Conservation (phyloP, 2,113 vertebrate genomes). For the Capreolus pygargus region DNA sequence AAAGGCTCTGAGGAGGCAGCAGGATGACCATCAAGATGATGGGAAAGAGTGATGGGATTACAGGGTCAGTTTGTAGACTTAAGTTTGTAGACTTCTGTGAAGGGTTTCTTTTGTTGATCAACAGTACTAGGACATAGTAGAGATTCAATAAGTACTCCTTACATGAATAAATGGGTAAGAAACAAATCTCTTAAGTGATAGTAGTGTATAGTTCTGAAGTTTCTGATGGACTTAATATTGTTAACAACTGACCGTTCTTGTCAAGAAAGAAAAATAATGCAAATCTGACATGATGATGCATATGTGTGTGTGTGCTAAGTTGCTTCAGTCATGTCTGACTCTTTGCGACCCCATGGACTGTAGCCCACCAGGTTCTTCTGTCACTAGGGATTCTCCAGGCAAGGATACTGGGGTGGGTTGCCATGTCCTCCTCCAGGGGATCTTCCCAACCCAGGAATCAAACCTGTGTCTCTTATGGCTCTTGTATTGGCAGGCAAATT, state of each 20-base stretch:
- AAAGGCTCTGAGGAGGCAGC: not conserved
- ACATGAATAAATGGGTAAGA: not conserved
- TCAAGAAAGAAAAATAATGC: not conserved
- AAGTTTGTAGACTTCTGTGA: not conserved
- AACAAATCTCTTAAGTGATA: not conserved
- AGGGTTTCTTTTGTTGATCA: not conserved
- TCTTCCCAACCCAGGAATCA: not conserved
- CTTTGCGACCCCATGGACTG: not conserved
- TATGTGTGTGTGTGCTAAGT: accelerated
- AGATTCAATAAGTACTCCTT: not conserved
- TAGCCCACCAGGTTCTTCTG: not conserved
- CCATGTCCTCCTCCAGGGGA: not conserved
- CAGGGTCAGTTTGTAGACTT: not conserved
- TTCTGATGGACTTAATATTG: not conserved
- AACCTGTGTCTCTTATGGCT: not conserved
- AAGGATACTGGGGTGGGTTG: not conserved
- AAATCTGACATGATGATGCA: not conserved
- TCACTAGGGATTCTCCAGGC: not conserved
- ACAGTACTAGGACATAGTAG: not conserved
- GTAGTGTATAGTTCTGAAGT: not conserved
- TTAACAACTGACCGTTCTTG: not conserved
- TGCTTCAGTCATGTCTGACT: not conserved
- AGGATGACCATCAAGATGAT: not conserved
- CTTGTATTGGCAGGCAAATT: not conserved
- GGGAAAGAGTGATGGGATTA: not conserved